Base-by-base conservation (phyloP, 1,140 invertebrate genomes). In the Oppia nitens region DNA sequence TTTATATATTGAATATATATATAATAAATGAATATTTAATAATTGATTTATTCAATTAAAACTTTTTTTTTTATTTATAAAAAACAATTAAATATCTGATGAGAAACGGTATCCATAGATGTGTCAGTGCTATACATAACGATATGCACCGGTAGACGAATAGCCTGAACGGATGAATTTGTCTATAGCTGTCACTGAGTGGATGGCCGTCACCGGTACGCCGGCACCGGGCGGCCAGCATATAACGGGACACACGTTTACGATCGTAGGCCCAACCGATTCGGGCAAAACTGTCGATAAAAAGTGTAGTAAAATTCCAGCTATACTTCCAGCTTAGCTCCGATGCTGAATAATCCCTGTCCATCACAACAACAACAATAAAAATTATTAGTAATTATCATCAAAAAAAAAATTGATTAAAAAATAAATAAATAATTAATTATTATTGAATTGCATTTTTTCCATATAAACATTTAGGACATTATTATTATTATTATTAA, bases 281-380 rank as follows among this genome's bases (percentile, higher is more conserved):
- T 11, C 59, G 60, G 3, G 73, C 71, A 65, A 74, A 72, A 14
- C 69, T 62, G 62, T 78, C 76, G 60, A 78, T 76, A 62, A 78
- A 75, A 3, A 71, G 48, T 14, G 72, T 76, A 6, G 76, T 77
- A n/a, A 73, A 62, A 62, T 78, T 78, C 40, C 76, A 65, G 45
- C 69, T 67, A 65, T 68, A 70, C 14, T 40, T 40, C 32, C 32
- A 40, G 17, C 72, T 70, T 60, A 67, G 73, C 62, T 79, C 77
- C 55, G 71, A 72, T 1, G 71, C 69, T 25, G 68, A 55, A 50
- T 72, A 72, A 66, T 78, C 77, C 45, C n/a, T n/a, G n/a, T n/a
- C n/a, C n/a, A n/a, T n/a, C n/a, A n/a, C n/a, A n/a, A n/a, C n/a
- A n/a, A n/a, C n/a, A n/a, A n/a, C n/a, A n/a, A n/a, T n/a, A n/a